Base-by-base conservation (phyloP, 2,888 invertebrate species). In the Criorhina ranunculi region DNA sequence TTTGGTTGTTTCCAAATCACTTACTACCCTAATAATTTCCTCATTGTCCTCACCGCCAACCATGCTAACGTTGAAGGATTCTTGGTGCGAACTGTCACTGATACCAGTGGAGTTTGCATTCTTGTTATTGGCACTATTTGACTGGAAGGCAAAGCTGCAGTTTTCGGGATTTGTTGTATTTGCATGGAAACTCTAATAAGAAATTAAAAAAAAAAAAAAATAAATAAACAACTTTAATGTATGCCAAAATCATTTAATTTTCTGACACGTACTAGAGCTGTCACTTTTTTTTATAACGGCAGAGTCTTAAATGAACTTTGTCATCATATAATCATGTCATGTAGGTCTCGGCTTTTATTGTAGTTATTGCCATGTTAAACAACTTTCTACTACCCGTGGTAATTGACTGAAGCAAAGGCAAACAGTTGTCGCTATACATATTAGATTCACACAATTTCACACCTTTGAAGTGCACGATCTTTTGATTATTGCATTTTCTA, bases 1-100 rank as follows among this genome's bases (percentile, higher is more conserved):
- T 89, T 95, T 94, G 60, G 93, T 93, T 87, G 95, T 95, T 88
- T 96, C 94, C 87, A 96, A 91, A 90, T 96, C 96, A 87, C 94
- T 94, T 89, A 95, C 93, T 86, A 96, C 88, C 88, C 93, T 93
- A 33, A 94, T 92, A 17, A 92, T 88, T 67, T 92, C 91, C 70
- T 92, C 92, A 86, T 91, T 91, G 9, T 92, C 92, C 33, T 91
- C 91, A 44, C 86, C 75, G 5, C 87, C 87, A 33, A 86, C 81
- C 55, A 73, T 46, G 72, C 87, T 87, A 7, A 85, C 57, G 55
- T 87, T 87, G n/a, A 86, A 70, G 19, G 85, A 62, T 60, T 86
- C 86, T 11, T 57, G 78, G 29, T 87, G 89, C 78, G 77, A 88
- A 46, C 87, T 87, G 6, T 90, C 90, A 46, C 89, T 89, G 51